Conservation (phyloP, 64 coral and sea anemone species). For the Stichodactyla mertensii region DNA sequence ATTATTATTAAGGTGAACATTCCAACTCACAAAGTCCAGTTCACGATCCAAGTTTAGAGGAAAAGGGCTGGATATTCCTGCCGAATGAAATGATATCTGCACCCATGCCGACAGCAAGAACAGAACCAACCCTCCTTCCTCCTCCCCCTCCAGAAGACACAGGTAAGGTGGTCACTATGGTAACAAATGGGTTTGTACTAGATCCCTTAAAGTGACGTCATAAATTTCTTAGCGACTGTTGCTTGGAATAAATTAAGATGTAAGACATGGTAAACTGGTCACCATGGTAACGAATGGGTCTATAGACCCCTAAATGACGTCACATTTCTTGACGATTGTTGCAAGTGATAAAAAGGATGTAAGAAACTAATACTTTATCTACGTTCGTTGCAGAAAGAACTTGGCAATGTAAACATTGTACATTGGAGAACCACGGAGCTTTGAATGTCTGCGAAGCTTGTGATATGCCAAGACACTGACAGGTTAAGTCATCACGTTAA, state of each 20-base stretch:
- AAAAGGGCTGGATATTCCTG: neutral
- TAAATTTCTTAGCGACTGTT: too few relatives aligned
- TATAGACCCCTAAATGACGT: neutral
- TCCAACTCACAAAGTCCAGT: neutral
- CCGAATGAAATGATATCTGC: neutral
- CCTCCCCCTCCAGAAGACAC: neutral
- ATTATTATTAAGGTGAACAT: neutral
- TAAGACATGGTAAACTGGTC: too few relatives aligned
- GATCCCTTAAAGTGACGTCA: too few relatives aligned
- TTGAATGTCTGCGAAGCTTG: constrained; percentile 12
- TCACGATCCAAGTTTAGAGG: neutral
- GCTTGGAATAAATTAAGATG: too few relatives aligned
- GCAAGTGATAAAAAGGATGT: too few relatives aligned
- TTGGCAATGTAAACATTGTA: constrained; percentile 31
- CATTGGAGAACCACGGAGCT: constrained; percentile 18
- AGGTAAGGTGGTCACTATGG: neutral
- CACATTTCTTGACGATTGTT: too few relatives aligned
- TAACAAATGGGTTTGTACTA: neutral
- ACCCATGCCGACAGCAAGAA: neutral
- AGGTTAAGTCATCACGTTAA: neutral
- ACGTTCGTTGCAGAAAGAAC: constrained; percentile 1
- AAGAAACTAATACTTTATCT: neutral
- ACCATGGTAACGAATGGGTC: neutral
- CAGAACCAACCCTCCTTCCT: neutral
- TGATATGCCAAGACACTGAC: neutral